Evolutionary conservation across 2,113 vertebrate species (phyloP), one percentile per base, ranked within the genome.

Genomic region (Paramormyrops kingsleyae): DNA sequence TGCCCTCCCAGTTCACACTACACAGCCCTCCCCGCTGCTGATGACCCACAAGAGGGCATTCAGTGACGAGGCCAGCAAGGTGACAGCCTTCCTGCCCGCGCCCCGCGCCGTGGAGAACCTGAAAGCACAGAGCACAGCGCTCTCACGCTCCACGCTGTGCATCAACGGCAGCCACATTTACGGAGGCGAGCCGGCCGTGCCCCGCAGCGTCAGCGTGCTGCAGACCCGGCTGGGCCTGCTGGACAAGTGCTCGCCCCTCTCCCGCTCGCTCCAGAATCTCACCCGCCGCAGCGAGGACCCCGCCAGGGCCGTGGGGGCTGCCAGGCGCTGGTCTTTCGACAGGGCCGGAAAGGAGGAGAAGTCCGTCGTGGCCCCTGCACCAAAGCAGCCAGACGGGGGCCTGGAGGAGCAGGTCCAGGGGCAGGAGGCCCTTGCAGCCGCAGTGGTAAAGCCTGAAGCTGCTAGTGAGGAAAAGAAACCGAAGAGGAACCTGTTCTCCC

Each of bases 91-190:
- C 77, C 93, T 93, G 88, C 95, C 93, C 88, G 95, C 95, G 89
- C 92, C 94, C 5, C 83, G 92, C 52, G 90, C 90, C 0, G 9
- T 91, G 4, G 95, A 93, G 19, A 94, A 90, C 89, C 94, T 94
- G 13, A 93, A 93, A 90, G 91, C 93, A 87, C 95, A 94, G 39
- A 89, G 59, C 0, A 94, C 94, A 0, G 46, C 93, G 0, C 80
- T 50, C 47, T 94, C 96, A 13, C 92, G 94, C 2, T 97, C 96
- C 0, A 95, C 95, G 0, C 94, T 97, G n/a, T 97, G 96, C 52
- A 95, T 98, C 93, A 99, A 99, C 0, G 98, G 98, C 90, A 98
- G 97, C 95, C 97, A 99, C 35, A 92, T 97, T 12, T 97, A 98
- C 94, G 91, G 92, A 0, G 92, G 95, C 12, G 96, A 95, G 92